A percentile compares a stretch with the other conserved stretches of the same genome.
These are phyloP conservation scores for Dysidea cf. avara DNA, from an alignment of 37 sponge, comb jelly and placozoan genomes.

Conservation along the genomic window DNA sequence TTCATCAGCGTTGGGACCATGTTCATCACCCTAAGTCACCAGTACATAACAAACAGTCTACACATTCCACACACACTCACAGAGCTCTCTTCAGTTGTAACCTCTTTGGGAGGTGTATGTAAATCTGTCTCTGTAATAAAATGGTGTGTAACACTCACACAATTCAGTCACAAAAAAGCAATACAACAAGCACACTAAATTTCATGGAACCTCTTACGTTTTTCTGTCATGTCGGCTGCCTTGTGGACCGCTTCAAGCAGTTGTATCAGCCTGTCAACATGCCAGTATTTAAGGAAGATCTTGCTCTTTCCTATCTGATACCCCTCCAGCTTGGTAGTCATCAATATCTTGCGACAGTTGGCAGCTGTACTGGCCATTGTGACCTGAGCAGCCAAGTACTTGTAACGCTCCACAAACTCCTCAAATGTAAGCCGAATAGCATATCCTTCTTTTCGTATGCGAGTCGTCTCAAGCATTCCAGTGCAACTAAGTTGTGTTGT, in stretches of 20 bases:
- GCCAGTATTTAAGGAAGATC: constrained; percentile 77
- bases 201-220: constrained; percentile 4
- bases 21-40: constrained; percentile 19
- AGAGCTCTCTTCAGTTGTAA: too few species aligned
- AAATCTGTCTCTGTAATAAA: too few species aligned
- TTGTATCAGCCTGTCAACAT: constrained; percentile 50
- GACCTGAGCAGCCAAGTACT: too few species aligned
- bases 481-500: constrained; percentile 54
- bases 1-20: constrained; percentile 34
- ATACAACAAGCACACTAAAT: too few species aligned
- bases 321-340: constrained; percentile 29
- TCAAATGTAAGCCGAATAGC: constrained; percentile 57
- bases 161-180: neutral
- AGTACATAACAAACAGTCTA: too few species aligned
- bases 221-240: constrained; percentile 49
- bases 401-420: constrained; percentile 55
- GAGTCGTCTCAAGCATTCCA: constrained; percentile 79
- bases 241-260: constrained; percentile 48
- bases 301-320: constrained; percentile 72
- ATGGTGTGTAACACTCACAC: too few species aligned
- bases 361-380: too few species aligned
- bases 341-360: constrained; percentile 45
- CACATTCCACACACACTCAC: too few species aligned
- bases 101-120: too few species aligned
- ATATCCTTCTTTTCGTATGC: constrained; percentile 77